phyloP scores from a whole-genome alignment of 2,797 vertebrate genomes.

The Ctenochaetus hawaiiensis region DNA sequence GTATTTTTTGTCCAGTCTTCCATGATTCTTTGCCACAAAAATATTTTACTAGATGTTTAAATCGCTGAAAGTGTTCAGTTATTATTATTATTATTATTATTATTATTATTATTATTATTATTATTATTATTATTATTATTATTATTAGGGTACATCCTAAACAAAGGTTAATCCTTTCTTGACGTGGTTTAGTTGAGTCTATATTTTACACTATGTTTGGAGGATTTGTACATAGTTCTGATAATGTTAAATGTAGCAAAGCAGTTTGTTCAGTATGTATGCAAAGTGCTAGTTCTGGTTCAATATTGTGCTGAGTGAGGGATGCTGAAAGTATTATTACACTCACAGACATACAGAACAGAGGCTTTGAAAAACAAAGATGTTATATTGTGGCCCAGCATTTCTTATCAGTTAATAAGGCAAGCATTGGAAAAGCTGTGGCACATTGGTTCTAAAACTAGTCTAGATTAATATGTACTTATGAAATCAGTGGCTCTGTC shows the following conservation, averaged over 20 bases:
- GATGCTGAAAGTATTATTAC: not conserved
- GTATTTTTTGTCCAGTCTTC: not conserved
- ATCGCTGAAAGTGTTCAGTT: not conserved
- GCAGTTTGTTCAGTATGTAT: not conserved
- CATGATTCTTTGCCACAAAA: not conserved
- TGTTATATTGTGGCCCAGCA: not conserved
- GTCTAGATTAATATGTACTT: not conserved
- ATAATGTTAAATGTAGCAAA: not conserved
- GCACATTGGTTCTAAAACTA: not conserved
- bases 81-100: no score
- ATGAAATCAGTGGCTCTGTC: not conserved
- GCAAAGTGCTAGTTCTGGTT: not conserved
- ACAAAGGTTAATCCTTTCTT: not conserved
- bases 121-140: no score
- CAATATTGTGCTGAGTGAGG: not conserved
- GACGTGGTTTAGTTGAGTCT: not conserved
- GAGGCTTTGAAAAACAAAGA: not conserved
- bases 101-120: no score
- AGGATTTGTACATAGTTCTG: not conserved
- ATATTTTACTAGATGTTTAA: not conserved
- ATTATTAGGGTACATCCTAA: no score
- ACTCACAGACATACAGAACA: not conserved
- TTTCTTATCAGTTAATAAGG: not conserved
- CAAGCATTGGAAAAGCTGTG: not conserved
- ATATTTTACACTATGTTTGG: not conserved